Percentiles rank a stretch among this genome's conserved stretches.
Conservation (phyloP, 2,797 vertebrate species). For the Platalea minor region DNA sequence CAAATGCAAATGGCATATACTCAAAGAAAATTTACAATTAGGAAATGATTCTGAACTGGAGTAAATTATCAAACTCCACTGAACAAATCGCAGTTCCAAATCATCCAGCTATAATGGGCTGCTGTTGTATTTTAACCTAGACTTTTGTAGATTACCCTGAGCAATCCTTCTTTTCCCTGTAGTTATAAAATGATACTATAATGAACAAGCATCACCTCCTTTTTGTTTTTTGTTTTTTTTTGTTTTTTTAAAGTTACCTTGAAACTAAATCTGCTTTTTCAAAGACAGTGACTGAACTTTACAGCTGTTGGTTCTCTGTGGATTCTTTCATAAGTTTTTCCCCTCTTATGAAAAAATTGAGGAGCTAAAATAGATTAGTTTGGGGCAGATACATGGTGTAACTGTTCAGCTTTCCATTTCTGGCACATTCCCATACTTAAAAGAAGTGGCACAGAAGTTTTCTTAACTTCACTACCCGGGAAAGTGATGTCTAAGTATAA, state of each 20-base stretch:
- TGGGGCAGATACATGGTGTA: background rate
- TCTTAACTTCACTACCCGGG: background rate
- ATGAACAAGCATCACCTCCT: background rate
- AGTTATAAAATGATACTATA: background rate
- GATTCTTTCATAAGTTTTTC: background rate
- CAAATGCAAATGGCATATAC: background rate
- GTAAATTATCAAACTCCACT: background rate
- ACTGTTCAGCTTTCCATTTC: background rate
- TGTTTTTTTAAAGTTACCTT: background rate
- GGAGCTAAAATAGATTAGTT: background rate
- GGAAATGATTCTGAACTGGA: background rate
- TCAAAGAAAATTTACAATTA: background rate
- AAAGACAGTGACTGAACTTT: background rate
- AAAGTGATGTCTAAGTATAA: background rate
- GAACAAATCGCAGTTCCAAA: background rate
- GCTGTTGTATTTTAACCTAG: background rate
- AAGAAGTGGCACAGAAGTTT: background rate
- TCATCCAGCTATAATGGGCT: background rate
- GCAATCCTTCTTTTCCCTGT: background rate
- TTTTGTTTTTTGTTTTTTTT: background rate
- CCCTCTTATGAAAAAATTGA: background rate
- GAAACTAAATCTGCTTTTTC: background rate
- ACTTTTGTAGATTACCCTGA: background rate
- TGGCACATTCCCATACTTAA: background rate
- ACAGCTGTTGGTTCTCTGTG: background rate